A percentile compares a stretch with the other conserved stretches of the same genome.
These are phyloP conservation scores for Laticauda colubrina DNA, from an alignment of 2,113 vertebrate species.

Conservation along the genomic window DNA sequence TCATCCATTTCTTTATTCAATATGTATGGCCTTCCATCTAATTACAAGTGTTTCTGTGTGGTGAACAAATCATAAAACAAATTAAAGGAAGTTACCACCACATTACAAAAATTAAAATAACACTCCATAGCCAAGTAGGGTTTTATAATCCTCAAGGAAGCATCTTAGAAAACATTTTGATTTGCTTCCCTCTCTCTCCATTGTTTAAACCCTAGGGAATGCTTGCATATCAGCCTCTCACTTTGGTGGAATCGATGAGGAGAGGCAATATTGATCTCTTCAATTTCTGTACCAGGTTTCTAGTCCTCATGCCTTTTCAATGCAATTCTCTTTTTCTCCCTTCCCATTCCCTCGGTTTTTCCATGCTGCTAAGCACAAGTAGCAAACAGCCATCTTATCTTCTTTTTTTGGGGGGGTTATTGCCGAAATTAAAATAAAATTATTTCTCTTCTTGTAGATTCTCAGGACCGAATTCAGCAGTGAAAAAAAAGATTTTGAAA, in stretches of 20 bases:
- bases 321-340: neutral
- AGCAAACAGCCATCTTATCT: neutral
- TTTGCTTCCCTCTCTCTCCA: neutral
- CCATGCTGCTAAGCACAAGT: neutral
- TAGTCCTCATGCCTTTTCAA: neutral
- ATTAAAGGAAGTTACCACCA: neutral
- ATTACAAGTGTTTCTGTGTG: neutral
- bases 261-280: neutral
- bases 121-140: neutral
- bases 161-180: neutral
- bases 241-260: neutral
- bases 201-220: neutral
- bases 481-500: slow-evolving; percentile 69
- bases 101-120: neutral
- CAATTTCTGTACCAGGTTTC: neutral
- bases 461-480: slow-evolving; percentile 59
- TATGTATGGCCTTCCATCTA: neutral
- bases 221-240: neutral
- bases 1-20: neutral
- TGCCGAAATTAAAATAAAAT: neutral
- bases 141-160: neutral
- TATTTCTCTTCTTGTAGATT: slow-evolving; percentile 49
- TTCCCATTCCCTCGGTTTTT: neutral
- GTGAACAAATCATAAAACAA: neutral
- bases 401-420: neutral